Evolutionary conservation across 2,797 vertebrate genomes (phyloP).

Genomic region (Microcaecilia unicolor): DNA sequence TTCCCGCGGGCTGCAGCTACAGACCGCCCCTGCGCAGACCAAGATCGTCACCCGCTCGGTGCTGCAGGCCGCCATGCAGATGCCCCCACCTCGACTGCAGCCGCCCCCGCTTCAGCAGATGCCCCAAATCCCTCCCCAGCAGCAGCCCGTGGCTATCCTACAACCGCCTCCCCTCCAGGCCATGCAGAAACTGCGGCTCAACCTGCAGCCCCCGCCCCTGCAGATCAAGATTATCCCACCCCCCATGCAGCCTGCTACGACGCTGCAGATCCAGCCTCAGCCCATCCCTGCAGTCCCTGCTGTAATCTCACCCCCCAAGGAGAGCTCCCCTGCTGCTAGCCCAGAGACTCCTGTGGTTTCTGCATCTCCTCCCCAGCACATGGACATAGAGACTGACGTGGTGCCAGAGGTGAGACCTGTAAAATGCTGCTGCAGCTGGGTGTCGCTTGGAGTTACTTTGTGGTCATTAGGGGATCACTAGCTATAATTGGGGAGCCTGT

Average conservation of each 20-base stretch:
- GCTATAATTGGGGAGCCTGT: no score
- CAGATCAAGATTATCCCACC: slow-evolving; percentile 70
- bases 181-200: slow-evolving; percentile 30
- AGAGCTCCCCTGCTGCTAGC: slow-evolving; percentile 32
- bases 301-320: slow-evolving; percentile 42
- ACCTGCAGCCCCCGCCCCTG: slow-evolving; percentile 58
- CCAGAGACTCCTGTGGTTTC: slow-evolving; percentile 41
- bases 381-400: slow-evolving; percentile 45
- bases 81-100: slow-evolving; percentile 50
- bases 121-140: slow-evolving; percentile 63
- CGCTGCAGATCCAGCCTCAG: slow-evolving; percentile 45
- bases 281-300: slow-evolving; percentile 41
- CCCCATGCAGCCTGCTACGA: slow-evolving; percentile 40
- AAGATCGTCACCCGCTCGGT: slow-evolving; percentile 52
- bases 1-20: slow-evolving; percentile 51
- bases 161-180: slow-evolving; percentile 75
- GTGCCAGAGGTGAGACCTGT: slow-evolving; percentile 46
- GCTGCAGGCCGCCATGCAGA: slow-evolving; percentile 48
- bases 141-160: slow-evolving; percentile 66
- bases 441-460: no score
- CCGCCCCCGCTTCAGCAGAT: slow-evolving; percentile 39
- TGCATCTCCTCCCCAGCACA: slow-evolving; percentile 39
- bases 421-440: no score
- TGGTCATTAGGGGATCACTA: no score
- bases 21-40: slow-evolving; percentile 44